phyloP scores from a whole-genome alignment of 2,888 invertebrate species.

The Napeogenes inachia region DNA sequence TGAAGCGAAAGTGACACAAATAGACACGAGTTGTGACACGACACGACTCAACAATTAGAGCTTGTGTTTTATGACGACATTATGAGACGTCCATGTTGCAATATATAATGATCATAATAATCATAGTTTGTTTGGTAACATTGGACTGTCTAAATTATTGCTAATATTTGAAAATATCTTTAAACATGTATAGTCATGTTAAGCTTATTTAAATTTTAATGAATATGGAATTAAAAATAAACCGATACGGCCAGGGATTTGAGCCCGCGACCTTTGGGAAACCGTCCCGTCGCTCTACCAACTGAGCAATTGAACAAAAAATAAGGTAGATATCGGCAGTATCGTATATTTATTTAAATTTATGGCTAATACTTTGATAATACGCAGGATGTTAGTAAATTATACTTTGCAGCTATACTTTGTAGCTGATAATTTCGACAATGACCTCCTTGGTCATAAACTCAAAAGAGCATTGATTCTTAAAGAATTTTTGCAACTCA shows the following conservation, averaged over 20 bases:
- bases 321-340: too few relatives aligned
- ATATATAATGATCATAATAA: background rate
- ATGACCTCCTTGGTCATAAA: background rate
- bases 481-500: background rate
- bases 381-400: background rate
- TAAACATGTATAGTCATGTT: too few relatives aligned
- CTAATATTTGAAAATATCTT: too few relatives aligned
- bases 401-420: background rate
- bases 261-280: too few relatives aligned
- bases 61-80: constrained; percentile 25
- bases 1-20: constrained; percentile 45
- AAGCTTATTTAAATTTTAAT: too few relatives aligned
- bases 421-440: background rate
- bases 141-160: background rate
- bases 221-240: too few relatives aligned
- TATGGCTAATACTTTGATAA: background rate
- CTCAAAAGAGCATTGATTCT: background rate
- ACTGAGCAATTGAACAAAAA: too few relatives aligned
- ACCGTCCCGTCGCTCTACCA: too few relatives aligned
- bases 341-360: background rate
- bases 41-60: constrained; percentile 51
- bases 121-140: background rate
- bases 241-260: too few relatives aligned
- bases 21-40: constrained; percentile 41
- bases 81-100: constrained; percentile 1